Percentiles rank a stretch among this genome's conserved stretches.
phyloP scores from a whole-genome alignment of 2,888 invertebrate genomes.

The Proisotoma minuta region DNA sequence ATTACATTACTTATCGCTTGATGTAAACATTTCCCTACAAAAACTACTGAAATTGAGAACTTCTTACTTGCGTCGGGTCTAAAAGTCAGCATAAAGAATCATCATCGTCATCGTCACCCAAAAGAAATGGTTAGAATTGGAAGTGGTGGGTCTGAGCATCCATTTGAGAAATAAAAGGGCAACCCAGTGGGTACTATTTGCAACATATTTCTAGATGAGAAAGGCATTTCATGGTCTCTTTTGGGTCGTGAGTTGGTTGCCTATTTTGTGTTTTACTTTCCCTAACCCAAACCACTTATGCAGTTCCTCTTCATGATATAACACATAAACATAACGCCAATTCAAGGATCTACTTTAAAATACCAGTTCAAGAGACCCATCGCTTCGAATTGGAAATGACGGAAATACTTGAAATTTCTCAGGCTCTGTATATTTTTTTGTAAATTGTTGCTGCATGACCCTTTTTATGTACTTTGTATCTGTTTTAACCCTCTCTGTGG shows the following conservation, averaged over 20 bases:
- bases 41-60: too few relatives aligned
- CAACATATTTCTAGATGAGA: constrained; percentile 15
- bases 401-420: neutral
- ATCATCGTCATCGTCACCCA: neutral
- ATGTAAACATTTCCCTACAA: too few relatives aligned
- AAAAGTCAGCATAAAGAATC: neutral
- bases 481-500: neutral
- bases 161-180: constrained; percentile 10
- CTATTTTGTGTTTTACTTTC: constrained; percentile 15
- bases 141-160: neutral
- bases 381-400: neutral
- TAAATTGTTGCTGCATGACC: neutral
- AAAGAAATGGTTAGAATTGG: neutral
- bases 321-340: neutral
- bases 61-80: neutral
- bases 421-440: neutral
- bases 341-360: neutral
- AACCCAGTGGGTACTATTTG: neutral
- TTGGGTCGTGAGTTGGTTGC: constrained; percentile 16
- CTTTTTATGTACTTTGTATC: neutral
- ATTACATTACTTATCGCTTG: too few relatives aligned
- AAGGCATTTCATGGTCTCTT: constrained; percentile 8
- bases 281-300: neutral
- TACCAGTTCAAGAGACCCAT: too few relatives aligned
- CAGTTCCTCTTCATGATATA: too few relatives aligned